These are phyloP conservation scores for Solea senegalensis DNA, from an alignment of 2,113 vertebrate genomes.

Conservation along the genomic window DNA sequence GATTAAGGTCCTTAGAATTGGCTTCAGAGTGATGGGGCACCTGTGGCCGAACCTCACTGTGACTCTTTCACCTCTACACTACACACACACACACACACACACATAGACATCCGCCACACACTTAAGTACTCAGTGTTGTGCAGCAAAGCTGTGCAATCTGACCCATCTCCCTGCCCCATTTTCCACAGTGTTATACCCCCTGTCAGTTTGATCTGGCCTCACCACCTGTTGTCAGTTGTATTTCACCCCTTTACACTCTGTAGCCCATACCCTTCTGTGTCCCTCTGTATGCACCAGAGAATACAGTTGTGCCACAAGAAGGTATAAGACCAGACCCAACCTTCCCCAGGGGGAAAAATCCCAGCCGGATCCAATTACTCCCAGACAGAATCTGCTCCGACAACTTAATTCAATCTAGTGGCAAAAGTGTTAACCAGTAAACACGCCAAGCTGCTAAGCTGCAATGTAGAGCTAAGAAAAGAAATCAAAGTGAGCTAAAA, in stretches of 20 bases:
- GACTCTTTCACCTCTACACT: conserved; percentile 38
- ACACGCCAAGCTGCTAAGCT: conserved; percentile 48
- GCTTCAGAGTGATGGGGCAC: conserved; percentile 60
- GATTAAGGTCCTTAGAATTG: conserved; percentile 44
- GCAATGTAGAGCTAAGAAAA: conserved; percentile 4
- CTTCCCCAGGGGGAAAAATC: conserved; percentile 40
- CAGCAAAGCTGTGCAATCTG: conserved; percentile 58
- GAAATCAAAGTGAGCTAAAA: neutral
- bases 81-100: conserved; percentile 1
- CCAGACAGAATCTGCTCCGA: conserved; percentile 15
- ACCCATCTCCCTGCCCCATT: conserved; percentile 38
- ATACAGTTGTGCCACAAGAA: conserved; percentile 42
- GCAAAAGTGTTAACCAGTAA: conserved; percentile 44
- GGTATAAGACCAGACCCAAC: conserved; percentile 30
- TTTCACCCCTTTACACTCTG: conserved; percentile 47
- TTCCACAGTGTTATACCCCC: conserved; percentile 65
- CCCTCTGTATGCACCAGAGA: conserved; percentile 41
- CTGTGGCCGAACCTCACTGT: conserved; percentile 49
- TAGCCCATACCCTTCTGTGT: conserved; percentile 39
- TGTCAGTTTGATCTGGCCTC: conserved; percentile 65
- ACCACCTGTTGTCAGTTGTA: conserved; percentile 77
- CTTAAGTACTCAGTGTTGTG: conserved; percentile 26
- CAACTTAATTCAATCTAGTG: conserved; percentile 44
- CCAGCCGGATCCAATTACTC: conserved; percentile 60
- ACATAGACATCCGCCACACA: conserved; percentile 5